phyloP scores from a whole-genome alignment of 1,140 invertebrate species.

The Nebria ingens region DNA sequence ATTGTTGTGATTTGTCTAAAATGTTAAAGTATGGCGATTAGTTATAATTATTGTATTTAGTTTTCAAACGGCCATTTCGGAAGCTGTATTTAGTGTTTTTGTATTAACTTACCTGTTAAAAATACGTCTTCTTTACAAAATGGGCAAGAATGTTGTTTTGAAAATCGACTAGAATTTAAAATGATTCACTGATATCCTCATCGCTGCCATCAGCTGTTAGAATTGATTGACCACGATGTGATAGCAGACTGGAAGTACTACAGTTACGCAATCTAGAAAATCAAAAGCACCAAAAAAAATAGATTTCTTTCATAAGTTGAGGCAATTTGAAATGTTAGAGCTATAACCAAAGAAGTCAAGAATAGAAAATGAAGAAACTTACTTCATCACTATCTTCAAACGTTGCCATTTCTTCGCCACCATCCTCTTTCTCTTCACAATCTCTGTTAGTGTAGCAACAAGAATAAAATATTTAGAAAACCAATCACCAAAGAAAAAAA shows the following conservation, averaged over 20 bases:
- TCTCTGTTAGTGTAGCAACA: slow-evolving; percentile 2
- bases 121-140: no score
- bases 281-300: no score
- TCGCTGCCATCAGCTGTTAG: slow-evolving; percentile 25
- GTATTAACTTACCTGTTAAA: no score
- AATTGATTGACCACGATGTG: slow-evolving; percentile 23
- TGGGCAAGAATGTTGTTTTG: background rate
- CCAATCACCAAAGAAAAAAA: no score
- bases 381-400: slow-evolving; percentile 32
- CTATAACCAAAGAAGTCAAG: slow-evolving; percentile 5
- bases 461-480: background rate
- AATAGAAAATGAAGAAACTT: no score
- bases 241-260: slow-evolving; percentile 26
- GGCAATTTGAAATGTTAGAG: background rate
- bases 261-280: slow-evolving; percentile 30
- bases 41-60: no score
- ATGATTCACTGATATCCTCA: slow-evolving; percentile 23
- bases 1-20: no score
- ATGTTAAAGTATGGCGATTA: no score
- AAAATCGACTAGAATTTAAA: slow-evolving; percentile 8
- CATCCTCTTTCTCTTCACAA: slow-evolving; percentile 33
- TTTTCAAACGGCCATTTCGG: no score
- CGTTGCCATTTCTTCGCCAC: slow-evolving; percentile 33
- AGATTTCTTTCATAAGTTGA: background rate
- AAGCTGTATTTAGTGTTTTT: no score